These are phyloP conservation scores for Artemia franciscana DNA, from an alignment of 1,140 invertebrate genomes.

Conservation along the genomic window DNA sequence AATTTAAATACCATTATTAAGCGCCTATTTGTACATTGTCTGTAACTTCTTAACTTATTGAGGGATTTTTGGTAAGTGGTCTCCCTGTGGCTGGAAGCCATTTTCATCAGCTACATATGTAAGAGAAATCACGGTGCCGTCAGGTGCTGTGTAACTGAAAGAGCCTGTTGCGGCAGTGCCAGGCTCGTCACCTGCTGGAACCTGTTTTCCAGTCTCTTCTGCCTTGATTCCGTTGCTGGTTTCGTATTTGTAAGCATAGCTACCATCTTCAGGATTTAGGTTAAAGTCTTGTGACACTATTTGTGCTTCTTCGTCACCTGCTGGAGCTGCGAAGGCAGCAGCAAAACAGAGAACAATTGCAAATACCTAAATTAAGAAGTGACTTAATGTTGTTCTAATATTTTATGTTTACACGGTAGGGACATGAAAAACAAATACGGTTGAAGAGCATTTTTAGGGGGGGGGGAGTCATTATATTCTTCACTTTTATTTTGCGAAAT, in stretches of 20 bases:
- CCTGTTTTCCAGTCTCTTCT: slow-evolving; percentile 49
- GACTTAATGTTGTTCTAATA: too few species aligned
- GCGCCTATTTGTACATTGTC: too few species aligned
- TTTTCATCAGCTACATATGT: slow-evolving; percentile 58
- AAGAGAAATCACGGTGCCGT: slow-evolving; percentile 35
- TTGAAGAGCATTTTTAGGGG: too few species aligned
- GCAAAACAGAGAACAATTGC: neutral
- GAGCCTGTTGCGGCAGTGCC: slow-evolving; percentile 33
- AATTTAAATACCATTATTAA: too few species aligned
- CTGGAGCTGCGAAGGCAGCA: neutral
- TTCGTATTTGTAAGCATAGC: slow-evolving; percentile 32
- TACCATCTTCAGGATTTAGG: neutral
- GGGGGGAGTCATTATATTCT: too few species aligned
- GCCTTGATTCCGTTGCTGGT: slow-evolving; percentile 58
- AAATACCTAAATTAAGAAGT: too few species aligned
- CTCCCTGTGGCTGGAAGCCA: slow-evolving; percentile 53
- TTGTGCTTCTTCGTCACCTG: neutral
- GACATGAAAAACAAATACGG: too few species aligned
- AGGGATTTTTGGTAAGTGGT: slow-evolving; percentile 58
- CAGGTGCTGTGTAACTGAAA: slow-evolving; percentile 41
- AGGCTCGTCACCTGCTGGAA: slow-evolving; percentile 33
- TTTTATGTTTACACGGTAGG: too few species aligned
- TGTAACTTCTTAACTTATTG: too few species aligned
- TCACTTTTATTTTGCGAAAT: too few species aligned
- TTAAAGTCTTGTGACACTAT: neutral